Evolutionary conservation across 2,888 invertebrate genomes (phyloP).

Genomic region (Smittia sp.): DNA sequence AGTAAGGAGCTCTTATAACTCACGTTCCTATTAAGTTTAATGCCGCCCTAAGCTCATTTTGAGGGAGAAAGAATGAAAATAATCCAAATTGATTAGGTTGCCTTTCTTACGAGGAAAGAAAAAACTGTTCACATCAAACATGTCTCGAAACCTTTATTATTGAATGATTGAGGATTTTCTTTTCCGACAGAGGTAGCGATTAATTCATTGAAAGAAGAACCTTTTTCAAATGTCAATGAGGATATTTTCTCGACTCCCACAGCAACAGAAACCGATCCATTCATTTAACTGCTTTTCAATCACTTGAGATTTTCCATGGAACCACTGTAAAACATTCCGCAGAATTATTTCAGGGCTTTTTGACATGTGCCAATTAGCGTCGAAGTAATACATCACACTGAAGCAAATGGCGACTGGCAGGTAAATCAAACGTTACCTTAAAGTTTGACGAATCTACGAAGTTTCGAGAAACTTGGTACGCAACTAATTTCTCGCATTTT

Average conservation of each 20-base stretch:
- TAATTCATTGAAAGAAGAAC: neutral
- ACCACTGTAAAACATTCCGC: too few relatives aligned
- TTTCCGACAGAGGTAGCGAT: neutral
- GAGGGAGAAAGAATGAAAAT: neutral
- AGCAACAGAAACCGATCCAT: neutral
- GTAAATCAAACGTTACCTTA: too few relatives aligned
- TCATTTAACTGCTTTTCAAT: constrained; percentile 12
- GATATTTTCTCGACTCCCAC: neutral
- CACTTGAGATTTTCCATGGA: neutral
- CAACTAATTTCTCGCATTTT: neutral
- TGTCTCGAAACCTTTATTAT: constrained; percentile 9
- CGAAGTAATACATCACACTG: too few relatives aligned
- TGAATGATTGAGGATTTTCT: neutral
- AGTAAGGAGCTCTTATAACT: neutral
- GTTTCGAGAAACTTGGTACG: neutral
- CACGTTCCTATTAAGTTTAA: neutral
- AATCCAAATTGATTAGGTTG: constrained; percentile 12
- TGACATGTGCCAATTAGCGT: too few relatives aligned
- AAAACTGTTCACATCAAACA: neutral
- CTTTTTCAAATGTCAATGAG: constrained; percentile 8
- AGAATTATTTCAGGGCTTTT: too few relatives aligned
- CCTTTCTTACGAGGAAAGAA: neutral
- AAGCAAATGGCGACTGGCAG: too few relatives aligned
- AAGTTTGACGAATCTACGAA: too few relatives aligned
- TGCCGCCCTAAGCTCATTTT: neutral